phyloP scores from a whole-genome alignment of 2,888 invertebrate genomes.

The Drosophila cognata region DNA sequence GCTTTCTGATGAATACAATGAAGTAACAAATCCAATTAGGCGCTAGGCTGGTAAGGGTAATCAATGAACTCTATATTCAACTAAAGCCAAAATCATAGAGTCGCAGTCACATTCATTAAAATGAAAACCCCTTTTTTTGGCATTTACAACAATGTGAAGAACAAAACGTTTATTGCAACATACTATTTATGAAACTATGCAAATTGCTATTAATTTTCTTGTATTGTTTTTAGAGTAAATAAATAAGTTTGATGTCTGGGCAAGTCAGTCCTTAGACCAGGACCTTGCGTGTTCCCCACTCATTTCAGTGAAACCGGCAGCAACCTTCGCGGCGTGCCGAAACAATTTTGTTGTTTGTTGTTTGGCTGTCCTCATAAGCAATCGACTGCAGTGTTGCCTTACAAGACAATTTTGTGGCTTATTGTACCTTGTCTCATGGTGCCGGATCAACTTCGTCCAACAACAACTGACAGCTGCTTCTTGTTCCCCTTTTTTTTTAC shows the following conservation, averaged over 20 bases:
- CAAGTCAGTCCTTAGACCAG: conserved; percentile 10
- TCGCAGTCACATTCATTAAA: conserved; percentile 14
- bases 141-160: conserved; percentile 47
- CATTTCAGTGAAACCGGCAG: conserved; percentile 53
- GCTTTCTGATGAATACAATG: conserved; percentile 36
- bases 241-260: conserved; percentile 73
- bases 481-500: conserved; percentile 38
- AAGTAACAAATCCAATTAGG: conserved; percentile 60
- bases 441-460: conserved; percentile 3
- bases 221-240: conserved; percentile 80
- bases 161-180: conserved; percentile 67
- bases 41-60: conserved; percentile 51
- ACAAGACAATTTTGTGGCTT: conserved; percentile 52
- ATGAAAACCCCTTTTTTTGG: conserved; percentile 37
- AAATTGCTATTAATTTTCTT: conserved; percentile 79
- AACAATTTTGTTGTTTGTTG: conserved; percentile 61
- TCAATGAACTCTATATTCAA: neutral
- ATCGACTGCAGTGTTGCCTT: conserved; percentile 43
- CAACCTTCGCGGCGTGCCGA: conserved; percentile 75
- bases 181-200: conserved; percentile 72
- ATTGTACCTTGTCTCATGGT: conserved; percentile 28
- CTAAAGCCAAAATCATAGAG: neutral
- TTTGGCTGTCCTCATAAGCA: conserved; percentile 70
- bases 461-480: conserved; percentile 47
- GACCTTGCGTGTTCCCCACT: conserved; percentile 67